Evolutionary conservation across 2,888 invertebrate genomes (phyloP).

Genomic region (Sminthurinus aureus): DNA sequence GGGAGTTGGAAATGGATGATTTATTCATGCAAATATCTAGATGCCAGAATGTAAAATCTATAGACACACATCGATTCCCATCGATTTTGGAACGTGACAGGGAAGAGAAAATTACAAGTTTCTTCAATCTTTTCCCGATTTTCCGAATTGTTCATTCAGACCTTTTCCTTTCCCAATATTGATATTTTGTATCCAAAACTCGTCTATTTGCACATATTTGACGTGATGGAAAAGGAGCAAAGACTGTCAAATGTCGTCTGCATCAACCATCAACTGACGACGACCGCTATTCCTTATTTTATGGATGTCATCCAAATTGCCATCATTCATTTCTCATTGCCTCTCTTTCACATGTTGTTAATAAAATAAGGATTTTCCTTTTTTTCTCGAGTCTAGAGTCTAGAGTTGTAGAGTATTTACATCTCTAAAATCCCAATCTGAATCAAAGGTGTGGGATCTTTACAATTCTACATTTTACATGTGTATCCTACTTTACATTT

Average conservation of each 20-base stretch:
- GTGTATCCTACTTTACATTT: neutral
- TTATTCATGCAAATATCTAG: too few relatives aligned
- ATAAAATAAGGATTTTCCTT: neutral
- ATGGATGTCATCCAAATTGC: slow-evolving; percentile 23
- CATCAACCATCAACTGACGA: neutral
- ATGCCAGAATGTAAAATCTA: too few relatives aligned
- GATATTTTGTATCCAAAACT: neutral
- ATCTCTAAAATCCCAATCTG: neutral
- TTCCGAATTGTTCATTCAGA: neutral
- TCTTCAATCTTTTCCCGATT: neutral
- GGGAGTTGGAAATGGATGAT: too few relatives aligned
- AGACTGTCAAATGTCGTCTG: neutral
- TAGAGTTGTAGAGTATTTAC: too few relatives aligned
- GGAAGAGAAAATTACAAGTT: slow-evolving; percentile 24
- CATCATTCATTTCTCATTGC: slow-evolving; percentile 13
- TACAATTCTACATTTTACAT: neutral
- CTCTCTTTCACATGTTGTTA: neutral
- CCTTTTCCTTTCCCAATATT: neutral
- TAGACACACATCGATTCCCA: neutral
- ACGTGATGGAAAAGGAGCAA: neutral
- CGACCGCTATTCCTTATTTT: slow-evolving; percentile 8
- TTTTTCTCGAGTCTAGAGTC: neutral
- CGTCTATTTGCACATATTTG: neutral
- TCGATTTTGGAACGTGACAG: slow-evolving; percentile 19
- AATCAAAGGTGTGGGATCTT: neutral